Evolutionary conservation across 1,140 invertebrate species (phyloP).

Genomic region (Trichonephila inaurata): DNA sequence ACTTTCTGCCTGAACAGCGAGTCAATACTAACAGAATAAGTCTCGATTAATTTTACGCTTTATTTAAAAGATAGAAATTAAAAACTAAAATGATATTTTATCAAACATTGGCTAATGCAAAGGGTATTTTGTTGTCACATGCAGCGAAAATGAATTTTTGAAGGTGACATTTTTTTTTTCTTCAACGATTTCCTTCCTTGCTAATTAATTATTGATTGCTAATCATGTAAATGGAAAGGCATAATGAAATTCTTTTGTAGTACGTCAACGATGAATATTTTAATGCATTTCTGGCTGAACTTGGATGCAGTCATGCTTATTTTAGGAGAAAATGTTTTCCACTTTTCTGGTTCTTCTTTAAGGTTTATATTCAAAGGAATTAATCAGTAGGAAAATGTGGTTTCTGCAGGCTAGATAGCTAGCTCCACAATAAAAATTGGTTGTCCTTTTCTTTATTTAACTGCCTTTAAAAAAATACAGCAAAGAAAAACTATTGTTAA

Average conservation of each 20-base stretch:
- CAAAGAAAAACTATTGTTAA: too few relatives aligned
- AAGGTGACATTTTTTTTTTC: not conserved
- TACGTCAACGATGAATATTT: slow-evolving; percentile 16
- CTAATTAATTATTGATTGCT: slow-evolving; percentile 36
- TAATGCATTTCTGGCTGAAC: not conserved
- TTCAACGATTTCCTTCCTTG: not conserved
- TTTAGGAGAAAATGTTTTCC: not conserved
- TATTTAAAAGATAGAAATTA: slow-evolving; percentile 45
- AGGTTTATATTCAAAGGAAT: too few relatives aligned
- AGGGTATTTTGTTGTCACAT: slow-evolving; percentile 18
- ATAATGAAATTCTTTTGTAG: slow-evolving; percentile 42
- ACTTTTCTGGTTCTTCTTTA: not conserved
- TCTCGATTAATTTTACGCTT: slow-evolving; percentile 57
- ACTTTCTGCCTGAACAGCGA: not conserved
- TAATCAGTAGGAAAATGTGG: too few relatives aligned
- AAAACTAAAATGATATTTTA: slow-evolving; percentile 39
- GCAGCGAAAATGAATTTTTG: slow-evolving; percentile 38
- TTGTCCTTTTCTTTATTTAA: too few relatives aligned
- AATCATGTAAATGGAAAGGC: slow-evolving; percentile 14
- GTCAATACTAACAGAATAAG: slow-evolving; percentile 40
- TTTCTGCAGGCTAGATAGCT: too few relatives aligned
- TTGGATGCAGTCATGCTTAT: not conserved
- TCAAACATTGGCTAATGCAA: not conserved
- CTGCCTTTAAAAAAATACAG: too few relatives aligned
- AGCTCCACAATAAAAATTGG: too few relatives aligned